A percentile compares a stretch with the other conserved stretches of the same genome.
These are phyloP conservation scores for Phrynocephalus forsythii DNA, from an alignment of 2,797 vertebrate species.

Conservation along the genomic window DNA sequence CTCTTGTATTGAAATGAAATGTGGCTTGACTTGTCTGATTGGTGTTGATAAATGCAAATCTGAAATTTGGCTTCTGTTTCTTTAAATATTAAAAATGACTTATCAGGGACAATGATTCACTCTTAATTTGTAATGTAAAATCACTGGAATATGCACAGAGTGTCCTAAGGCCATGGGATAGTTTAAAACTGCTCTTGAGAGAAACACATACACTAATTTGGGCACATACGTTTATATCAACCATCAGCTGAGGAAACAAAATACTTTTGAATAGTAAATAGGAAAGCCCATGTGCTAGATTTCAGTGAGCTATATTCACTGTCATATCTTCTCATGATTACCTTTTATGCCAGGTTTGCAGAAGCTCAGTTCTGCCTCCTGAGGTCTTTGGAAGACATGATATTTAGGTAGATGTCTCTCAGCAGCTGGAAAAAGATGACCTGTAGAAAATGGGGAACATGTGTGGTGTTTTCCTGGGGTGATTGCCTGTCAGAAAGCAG, in stretches of 20 bases:
- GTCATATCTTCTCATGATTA: constrained; percentile 4
- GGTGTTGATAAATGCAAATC: no score
- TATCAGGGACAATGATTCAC: not conserved
- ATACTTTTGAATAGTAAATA: not conserved
- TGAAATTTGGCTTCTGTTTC: not conserved
- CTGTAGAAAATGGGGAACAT: constrained; percentile 40
- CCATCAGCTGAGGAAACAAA: not conserved
- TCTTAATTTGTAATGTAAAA: not conserved
- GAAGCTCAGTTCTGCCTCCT: constrained; percentile 14
- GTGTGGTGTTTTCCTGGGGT: constrained; percentile 30
- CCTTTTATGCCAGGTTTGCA: not conserved
- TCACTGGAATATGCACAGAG: not conserved
- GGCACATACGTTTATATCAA: not conserved
- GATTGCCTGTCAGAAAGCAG: constrained; percentile 12
- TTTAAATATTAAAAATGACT: not conserved
- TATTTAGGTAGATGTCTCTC: constrained; percentile 12
- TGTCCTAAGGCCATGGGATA: not conserved
- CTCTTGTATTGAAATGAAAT: not conserved
- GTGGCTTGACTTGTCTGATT: not conserved
- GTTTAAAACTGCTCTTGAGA: not conserved
- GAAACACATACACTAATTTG: not conserved
- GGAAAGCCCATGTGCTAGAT: not conserved
- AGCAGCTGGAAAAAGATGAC: constrained; percentile 49
- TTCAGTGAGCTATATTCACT: not conserved
- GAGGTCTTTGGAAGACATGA: constrained; percentile 16